Percentiles rank a stretch among this genome's conserved stretches.
Evolutionary conservation across 2,113 vertebrate species (phyloP).

Genomic region (Oncorhynchus kisutch): DNA sequence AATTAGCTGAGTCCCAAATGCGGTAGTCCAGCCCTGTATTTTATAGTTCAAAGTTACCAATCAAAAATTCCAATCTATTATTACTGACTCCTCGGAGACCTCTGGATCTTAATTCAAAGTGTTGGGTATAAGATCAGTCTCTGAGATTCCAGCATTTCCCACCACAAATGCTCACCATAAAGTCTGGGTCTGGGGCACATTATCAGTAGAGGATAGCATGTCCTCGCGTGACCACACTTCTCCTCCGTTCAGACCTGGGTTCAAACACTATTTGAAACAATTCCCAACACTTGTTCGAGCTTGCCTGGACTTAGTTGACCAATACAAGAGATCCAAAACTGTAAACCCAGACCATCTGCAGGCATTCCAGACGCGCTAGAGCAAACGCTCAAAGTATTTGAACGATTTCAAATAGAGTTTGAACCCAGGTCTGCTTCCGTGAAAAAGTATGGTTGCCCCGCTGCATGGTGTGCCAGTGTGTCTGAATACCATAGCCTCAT

Average conservation of each 20-base stretch:
- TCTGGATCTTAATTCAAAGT: background rate
- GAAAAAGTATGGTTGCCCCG: background rate
- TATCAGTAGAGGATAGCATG: background rate
- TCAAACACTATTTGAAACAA: too few relatives aligned
- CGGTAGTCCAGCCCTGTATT: background rate
- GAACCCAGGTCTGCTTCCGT: background rate
- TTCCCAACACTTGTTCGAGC: too few relatives aligned
- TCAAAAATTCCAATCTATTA: background rate
- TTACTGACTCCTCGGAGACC: background rate
- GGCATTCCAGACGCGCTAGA: too few relatives aligned
- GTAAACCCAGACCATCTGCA: too few relatives aligned
- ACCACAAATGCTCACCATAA: background rate
- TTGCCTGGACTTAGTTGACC: too few relatives aligned
- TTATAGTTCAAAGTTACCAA: background rate
- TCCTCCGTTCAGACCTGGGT: background rate
- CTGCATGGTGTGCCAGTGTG: background rate
- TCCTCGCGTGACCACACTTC: background rate
- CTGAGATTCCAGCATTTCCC: background rate
- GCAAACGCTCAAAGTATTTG: too few relatives aligned
- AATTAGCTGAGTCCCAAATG: too few relatives aligned
- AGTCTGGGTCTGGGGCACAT: conserved; percentile 1
- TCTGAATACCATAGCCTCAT: background rate
- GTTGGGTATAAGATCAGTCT: background rate
- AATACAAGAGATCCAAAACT: too few relatives aligned
- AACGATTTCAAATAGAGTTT: too few relatives aligned